phyloP scores from a whole-genome alignment of 2,113 vertebrate species.

The Phylloscopus trochilus region DNA sequence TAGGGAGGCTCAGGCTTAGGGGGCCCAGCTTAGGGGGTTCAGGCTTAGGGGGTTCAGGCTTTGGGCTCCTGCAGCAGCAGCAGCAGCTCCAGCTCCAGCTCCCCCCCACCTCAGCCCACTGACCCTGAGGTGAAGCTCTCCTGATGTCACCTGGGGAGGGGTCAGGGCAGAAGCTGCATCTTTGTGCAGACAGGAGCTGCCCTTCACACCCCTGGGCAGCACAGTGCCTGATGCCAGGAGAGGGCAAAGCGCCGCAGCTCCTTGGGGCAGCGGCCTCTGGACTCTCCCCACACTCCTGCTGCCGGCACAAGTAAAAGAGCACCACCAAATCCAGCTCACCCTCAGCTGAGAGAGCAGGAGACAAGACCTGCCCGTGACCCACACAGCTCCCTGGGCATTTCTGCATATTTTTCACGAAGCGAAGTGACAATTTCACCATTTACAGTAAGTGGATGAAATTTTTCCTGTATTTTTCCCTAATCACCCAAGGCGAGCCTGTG shows the following conservation, averaged over 20 bases:
- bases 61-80: background rate
- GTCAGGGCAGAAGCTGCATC: background rate
- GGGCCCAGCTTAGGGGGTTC: too few relatives aligned
- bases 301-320: background rate
- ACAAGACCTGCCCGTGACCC: background rate
- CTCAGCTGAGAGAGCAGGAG: background rate
- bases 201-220: fast-evolving
- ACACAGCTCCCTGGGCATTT: background rate
- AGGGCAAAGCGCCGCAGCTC: background rate
- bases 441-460: background rate
- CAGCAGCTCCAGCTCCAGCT: background rate
- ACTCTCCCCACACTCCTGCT: background rate
- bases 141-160: fast-evolving
- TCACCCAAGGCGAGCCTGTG: background rate
- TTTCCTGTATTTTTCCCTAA: background rate
- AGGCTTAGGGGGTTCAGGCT: background rate
- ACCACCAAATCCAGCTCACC: background rate
- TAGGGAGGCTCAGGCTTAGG: background rate
- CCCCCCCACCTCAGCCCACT: background rate
- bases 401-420: background rate
- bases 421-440: background rate
- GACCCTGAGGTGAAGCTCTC: background rate
- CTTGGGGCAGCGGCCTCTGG: background rate
- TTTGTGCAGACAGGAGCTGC: background rate
- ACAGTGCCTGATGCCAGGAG: fast-evolving